phyloP scores from a whole-genome alignment of 2,797 vertebrate genomes.

The Agapornis canus region DNA sequence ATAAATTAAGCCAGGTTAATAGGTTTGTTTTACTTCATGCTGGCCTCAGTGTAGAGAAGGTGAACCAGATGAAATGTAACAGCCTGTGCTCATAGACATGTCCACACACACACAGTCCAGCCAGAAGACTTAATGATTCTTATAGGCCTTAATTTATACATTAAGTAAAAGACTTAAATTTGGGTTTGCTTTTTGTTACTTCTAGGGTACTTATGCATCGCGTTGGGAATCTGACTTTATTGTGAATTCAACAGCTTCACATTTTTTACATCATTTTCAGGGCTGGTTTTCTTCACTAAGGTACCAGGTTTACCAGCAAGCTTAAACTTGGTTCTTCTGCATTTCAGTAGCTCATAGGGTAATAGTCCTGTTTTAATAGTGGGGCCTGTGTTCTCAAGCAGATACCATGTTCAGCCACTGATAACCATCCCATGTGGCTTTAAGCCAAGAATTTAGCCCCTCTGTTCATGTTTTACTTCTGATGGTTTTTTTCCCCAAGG shows the following conservation, averaged over 20 bases:
- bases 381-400: not conserved
- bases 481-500: not conserved
- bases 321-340: not conserved
- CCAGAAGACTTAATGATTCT: not conserved
- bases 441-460: not conserved
- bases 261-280: not conserved
- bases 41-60: not conserved
- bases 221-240: not conserved
- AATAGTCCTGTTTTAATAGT: not conserved
- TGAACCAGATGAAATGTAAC: not conserved
- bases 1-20: not conserved
- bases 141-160: not conserved
- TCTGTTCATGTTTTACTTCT: not conserved
- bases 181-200: accelerated
- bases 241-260: accelerated
- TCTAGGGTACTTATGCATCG: accelerated
- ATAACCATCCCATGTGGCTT: not conserved
- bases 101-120: accelerated
- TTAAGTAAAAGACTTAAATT: not conserved
- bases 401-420: not conserved
- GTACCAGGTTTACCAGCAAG: not conserved
- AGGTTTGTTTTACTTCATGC: not conserved
- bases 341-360: not conserved
- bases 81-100: accelerated
- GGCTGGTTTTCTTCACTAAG: not conserved